Percentiles rank a stretch among this genome's conserved stretches.
Evolutionary conservation across 2,797 vertebrate species (phyloP).

Genomic region (Tangara arthus): DNA sequence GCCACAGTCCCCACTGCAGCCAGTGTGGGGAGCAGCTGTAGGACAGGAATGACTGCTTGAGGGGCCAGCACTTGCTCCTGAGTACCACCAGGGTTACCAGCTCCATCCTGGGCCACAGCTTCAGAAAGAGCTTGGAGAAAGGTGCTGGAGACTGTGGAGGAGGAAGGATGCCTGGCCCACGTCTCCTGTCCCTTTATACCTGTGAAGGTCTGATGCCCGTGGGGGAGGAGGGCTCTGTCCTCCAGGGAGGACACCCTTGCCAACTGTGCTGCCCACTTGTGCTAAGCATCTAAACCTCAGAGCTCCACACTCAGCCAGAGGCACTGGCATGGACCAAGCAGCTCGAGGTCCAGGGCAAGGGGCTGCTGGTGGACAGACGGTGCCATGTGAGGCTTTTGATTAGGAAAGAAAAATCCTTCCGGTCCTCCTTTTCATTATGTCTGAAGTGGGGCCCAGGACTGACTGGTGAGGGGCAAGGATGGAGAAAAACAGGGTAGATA

Average conservation of each 20-base stretch:
- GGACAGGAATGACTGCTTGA: not conserved
- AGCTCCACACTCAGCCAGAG: not conserved
- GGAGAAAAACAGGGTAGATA: not conserved
- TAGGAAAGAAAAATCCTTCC: not conserved
- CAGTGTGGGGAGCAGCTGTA: not conserved
- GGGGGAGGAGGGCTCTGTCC: not conserved
- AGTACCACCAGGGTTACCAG: not conserved
- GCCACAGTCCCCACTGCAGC: not conserved
- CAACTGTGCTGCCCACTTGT: accelerated
- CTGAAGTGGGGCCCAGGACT: not conserved
- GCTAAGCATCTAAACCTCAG: not conserved
- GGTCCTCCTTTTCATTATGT: not conserved
- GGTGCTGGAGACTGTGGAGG: not conserved
- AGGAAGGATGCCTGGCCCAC: not conserved
- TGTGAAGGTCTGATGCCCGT: accelerated
- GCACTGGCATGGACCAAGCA: accelerated
- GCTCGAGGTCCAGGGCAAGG: not conserved
- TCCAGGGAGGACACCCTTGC: not conserved
- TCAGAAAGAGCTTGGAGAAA: not conserved
- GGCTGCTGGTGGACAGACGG: not conserved
- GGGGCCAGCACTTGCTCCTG: not conserved
- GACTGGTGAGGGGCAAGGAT: not conserved
- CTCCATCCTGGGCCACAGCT: not conserved
- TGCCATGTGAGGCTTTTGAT: not conserved
- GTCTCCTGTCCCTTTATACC: not conserved